phyloP scores from a whole-genome alignment of 2,113 vertebrate genomes.

The Prinia subflava region DNA sequence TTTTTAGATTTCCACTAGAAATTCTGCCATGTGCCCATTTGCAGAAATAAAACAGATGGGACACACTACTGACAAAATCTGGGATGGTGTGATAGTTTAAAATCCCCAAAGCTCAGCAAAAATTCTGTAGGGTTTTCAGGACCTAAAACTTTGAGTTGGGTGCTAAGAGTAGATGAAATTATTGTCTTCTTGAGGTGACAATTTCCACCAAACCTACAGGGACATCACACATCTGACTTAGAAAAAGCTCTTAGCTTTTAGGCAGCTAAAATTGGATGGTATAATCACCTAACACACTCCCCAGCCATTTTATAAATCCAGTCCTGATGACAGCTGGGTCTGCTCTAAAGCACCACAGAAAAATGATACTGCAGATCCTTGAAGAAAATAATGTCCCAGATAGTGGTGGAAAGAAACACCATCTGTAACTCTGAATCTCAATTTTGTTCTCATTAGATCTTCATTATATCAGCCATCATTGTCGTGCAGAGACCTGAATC shows the following conservation, averaged over 20 bases:
- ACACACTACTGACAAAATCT: neutral
- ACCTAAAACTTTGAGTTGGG: neutral
- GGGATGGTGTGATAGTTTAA: neutral
- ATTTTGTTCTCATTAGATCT: constrained; percentile 49
- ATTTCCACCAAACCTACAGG: neutral
- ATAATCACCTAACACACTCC: constrained; percentile 10
- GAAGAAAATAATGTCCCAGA: constrained; percentile 44
- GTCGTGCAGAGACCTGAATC: constrained; percentile 47
- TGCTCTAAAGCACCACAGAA: constrained; percentile 22
- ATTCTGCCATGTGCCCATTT: no score
- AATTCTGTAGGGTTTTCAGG: neutral
- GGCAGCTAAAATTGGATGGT: neutral
- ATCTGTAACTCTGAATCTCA: constrained; percentile 54
- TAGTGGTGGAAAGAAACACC: constrained; percentile 23
- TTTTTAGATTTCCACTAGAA: neutral
- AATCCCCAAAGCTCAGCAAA: neutral
- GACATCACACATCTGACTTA: neutral
- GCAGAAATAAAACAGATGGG: neutral
- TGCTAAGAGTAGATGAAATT: neutral
- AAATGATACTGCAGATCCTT: neutral
- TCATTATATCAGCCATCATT: constrained; percentile 38
- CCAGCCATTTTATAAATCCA: neutral
- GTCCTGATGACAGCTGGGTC: constrained; percentile 31
- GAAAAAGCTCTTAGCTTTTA: neutral
- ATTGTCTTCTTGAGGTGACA: neutral